These are phyloP conservation scores for Stegodyphus dumicola DNA, from an alignment of 1,140 invertebrate genomes.

Conservation along the genomic window DNA sequence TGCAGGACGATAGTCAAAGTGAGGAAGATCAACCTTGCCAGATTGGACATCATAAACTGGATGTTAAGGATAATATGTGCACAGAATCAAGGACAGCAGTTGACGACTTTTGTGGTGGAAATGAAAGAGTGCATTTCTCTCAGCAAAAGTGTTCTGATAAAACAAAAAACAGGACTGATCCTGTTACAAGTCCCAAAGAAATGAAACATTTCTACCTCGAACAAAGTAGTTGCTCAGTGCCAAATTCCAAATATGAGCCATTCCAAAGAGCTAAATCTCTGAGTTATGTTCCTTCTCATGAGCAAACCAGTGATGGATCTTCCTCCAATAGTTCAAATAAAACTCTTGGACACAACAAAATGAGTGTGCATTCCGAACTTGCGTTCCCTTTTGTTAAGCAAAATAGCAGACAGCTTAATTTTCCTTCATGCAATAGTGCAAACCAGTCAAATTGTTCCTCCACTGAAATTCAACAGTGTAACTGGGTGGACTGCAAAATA, in stretches of 20 bases:
- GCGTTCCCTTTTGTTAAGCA: background rate
- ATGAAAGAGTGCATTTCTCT: background rate
- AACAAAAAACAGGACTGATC: conserved; percentile 1
- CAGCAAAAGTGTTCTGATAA: background rate
- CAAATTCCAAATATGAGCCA: conserved; percentile 45
- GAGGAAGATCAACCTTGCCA: background rate
- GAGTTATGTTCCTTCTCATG: conserved; percentile 18
- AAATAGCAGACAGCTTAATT: conserved; percentile 11
- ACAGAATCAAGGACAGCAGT: background rate
- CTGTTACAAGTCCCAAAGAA: background rate
- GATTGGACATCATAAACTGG: background rate
- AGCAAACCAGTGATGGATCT: background rate
- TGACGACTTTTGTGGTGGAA: background rate
- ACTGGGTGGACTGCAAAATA: conserved; percentile 36
- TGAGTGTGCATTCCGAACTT: background rate
- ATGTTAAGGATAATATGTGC: background rate
- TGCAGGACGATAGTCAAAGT: conserved; percentile 8
- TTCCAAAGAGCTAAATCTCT: conserved; percentile 36
- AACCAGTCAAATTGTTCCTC: conserved; percentile 51
- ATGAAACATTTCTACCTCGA: conserved; percentile 53
- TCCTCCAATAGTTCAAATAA: conserved; percentile 4
- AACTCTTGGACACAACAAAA: background rate
- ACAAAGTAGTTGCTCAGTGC: conserved; percentile 40
- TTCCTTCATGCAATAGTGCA: conserved; percentile 22
- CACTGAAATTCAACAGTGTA: conserved; percentile 44